phyloP scores from a whole-genome alignment of 2,888 invertebrate species.

The Argyra leucocephala region DNA sequence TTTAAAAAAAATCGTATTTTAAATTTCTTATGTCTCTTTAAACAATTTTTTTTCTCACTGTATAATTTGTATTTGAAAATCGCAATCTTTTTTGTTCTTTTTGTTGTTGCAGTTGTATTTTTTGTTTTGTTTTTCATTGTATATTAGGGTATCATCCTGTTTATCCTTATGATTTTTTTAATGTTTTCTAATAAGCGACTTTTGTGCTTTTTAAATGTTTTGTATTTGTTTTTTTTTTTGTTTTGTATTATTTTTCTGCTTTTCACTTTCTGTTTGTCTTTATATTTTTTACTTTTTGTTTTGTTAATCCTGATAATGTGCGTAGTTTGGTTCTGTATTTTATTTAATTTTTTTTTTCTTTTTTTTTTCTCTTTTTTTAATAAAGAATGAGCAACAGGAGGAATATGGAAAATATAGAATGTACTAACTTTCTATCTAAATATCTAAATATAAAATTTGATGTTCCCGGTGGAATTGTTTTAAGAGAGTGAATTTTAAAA shows the following conservation, averaged over 20 bases:
- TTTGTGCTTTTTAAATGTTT: not conserved
- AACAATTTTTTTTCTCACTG: no score
- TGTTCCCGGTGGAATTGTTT: not conserved
- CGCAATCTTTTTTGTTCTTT: not conserved
- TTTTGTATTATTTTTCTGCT: not conserved
- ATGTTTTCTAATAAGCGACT: conserved; percentile 3
- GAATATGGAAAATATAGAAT: not conserved
- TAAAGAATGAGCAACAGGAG: conserved; percentile 4
- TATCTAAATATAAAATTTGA: not conserved
- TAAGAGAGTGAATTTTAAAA: no score
- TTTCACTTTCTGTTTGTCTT: not conserved
- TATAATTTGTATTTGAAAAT: no score
- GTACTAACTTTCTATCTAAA: no score
- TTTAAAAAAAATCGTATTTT: no score
- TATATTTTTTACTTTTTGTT: not conserved
- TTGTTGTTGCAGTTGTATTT: not conserved
- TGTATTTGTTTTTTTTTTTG: not conserved
- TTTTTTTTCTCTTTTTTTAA: not conserved
- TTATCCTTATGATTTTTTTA: conserved; percentile 3
- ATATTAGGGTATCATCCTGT: conserved; percentile 6
- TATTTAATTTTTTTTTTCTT: not conserved
- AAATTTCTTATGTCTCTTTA: no score
- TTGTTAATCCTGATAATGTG: no score
- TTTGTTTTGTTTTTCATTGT: no score
- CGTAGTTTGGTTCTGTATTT: no score